Evolutionary conservation across 2,113 vertebrate species (phyloP).

Genomic region (Emydura subglobosa): DNA sequence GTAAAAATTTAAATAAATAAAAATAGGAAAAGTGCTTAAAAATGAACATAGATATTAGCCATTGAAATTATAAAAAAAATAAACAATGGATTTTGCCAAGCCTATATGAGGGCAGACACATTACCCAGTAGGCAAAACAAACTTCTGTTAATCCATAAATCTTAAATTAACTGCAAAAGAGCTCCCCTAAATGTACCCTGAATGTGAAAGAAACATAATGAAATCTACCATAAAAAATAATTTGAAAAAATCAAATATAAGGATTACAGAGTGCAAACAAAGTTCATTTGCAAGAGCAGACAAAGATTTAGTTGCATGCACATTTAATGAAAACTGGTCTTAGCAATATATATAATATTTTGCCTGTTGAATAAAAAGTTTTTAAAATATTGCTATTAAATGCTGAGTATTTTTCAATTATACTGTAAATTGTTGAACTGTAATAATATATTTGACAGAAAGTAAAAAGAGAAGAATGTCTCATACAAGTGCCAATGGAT

Average conservation of each 20-base stretch:
- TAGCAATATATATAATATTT: neutral
- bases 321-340: constrained; percentile 34
- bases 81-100: neutral
- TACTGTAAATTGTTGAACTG: constrained; percentile 37
- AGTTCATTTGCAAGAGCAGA: constrained; percentile 30
- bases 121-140: constrained; percentile 43
- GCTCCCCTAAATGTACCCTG: neutral
- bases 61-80: neutral
- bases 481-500: constrained; percentile 32
- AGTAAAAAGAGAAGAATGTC: constrained; percentile 6
- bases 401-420: constrained; percentile 47
- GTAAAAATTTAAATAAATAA: neutral
- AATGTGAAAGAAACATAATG: constrained; percentile 27
- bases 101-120: neutral
- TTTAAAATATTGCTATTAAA: constrained; percentile 54
- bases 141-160: constrained; percentile 50
- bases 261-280: constrained; percentile 57
- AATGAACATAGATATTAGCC: neutral
- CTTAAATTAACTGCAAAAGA: constrained; percentile 48
- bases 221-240: constrained; percentile 61
- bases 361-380: constrained; percentile 2
- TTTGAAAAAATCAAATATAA: constrained; percentile 56
- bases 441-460: constrained; percentile 45
- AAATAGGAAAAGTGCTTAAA: neutral
- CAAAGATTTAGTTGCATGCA: constrained; percentile 21